Percentiles rank a stretch among this genome's conserved stretches.
Evolutionary conservation across 2,888 invertebrate species (phyloP).

Genomic region (Eumerus sabulonum): DNA sequence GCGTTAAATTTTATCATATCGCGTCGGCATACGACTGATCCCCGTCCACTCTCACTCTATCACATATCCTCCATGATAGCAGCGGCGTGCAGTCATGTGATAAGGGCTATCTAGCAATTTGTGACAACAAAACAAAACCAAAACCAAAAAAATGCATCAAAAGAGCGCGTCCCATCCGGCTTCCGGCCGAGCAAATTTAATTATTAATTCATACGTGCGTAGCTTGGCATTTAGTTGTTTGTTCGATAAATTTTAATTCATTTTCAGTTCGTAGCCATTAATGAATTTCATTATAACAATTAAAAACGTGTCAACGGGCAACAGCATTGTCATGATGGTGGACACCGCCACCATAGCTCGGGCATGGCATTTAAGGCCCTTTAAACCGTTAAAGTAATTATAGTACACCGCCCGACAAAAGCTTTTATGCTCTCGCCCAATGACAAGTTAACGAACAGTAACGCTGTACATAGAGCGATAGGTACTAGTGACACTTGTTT

Average conservation of each 20-base stretch:
- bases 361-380: conserved; percentile 12
- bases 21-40: too few relatives aligned
- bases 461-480: neutral
- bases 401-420: conserved; percentile 15
- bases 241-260: conserved; percentile 60
- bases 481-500: neutral
- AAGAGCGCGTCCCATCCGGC: too few relatives aligned
- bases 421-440: conserved; percentile 19
- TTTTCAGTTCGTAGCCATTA: conserved; percentile 48
- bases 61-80: too few relatives aligned
- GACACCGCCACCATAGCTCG: too few relatives aligned
- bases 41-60: too few relatives aligned
- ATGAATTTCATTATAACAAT: conserved; percentile 50
- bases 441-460: conserved; percentile 1
- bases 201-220: conserved; percentile 61
- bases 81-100: too few relatives aligned
- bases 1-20: too few relatives aligned
- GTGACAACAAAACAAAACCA: too few relatives aligned
- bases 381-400: conserved; percentile 19
- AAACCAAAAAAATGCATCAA: too few relatives aligned
- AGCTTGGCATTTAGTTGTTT: conserved; percentile 57
- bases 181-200: conserved; percentile 39
- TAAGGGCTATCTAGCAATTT: too few relatives aligned
- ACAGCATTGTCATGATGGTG: conserved; percentile 7
- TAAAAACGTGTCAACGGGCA: conserved; percentile 39